Evolutionary conservation across 2,113 vertebrate species (phyloP), one percentile per base, ranked within the genome.

Genomic region (Ptyas mucosa): DNA sequence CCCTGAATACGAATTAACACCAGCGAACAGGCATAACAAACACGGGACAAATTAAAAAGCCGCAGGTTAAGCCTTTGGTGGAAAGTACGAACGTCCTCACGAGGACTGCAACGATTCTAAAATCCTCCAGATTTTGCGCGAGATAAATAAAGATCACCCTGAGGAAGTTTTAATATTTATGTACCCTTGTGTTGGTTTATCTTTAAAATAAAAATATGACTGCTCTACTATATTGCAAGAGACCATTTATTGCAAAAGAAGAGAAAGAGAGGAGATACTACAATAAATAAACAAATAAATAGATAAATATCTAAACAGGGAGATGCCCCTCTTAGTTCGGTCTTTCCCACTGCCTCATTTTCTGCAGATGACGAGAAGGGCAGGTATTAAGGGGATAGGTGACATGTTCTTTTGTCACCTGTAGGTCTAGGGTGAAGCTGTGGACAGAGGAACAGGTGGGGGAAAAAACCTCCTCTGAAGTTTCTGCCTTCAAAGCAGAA

Each of bases 181-280:
- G 3, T 21, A 8, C 52, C 49, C 26, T 88, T 26, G 29, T 15
- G 29, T 15, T 39, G 8, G 43, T 10, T 18, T 15, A 54, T 3
- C 89, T 93, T 57, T 21, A 24, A 69, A 91, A 85, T 18, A 54
- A 52, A 94, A 39, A 64, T 54, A 95, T 69, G 95, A 96, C 92
- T 94, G 94, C 94, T 96, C 92, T 93, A 75, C 75, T 91, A 95
- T 93, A 95, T 96, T 94, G 91, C 95, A 95, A 96, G 93, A 93
- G 93, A 91, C 91, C 93, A 91, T 97, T 96, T 94, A 96, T 94
- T 96, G 94, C n/a, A 18, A 86, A 94, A 94, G 91, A 3, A 61
- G 24, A 88, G 43, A 46, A n/a, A n/a, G 43, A 46, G 43, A 3
- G 24, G 53, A 14, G 51, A 88, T 57, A 88, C 26, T 26, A 61